phyloP scores from a whole-genome alignment of 2,797 vertebrate species.

The Luscinia luscinia region DNA sequence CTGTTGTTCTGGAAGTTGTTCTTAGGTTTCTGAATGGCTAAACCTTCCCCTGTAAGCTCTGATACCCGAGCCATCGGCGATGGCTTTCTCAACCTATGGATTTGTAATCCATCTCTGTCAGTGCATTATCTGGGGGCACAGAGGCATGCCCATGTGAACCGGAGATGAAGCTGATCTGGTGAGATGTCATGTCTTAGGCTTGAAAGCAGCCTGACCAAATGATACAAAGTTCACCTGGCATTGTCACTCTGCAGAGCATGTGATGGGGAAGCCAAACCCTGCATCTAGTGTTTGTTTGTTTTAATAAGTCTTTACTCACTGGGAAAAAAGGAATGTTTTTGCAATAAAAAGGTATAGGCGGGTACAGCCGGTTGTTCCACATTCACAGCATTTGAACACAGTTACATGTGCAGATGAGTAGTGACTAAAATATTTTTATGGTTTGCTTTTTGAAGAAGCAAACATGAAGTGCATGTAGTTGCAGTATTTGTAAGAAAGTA shows the following conservation, averaged over 20 bases:
- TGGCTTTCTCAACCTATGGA: neutral
- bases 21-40: neutral
- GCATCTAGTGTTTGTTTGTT: neutral
- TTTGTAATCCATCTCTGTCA: constrained; percentile 8
- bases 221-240: neutral
- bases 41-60: neutral
- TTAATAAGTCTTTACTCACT: neutral
- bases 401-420: neutral
- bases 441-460: neutral
- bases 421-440: neutral
- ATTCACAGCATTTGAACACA: neutral
- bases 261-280: neutral
- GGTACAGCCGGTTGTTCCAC: neutral
- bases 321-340: neutral
- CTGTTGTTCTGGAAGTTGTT: neutral
- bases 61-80: neutral
- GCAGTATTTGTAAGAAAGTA: neutral
- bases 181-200: neutral
- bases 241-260: neutral
- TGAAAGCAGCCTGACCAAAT: neutral
- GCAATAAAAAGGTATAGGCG: neutral
- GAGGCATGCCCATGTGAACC: neutral
- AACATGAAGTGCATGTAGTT: neutral
- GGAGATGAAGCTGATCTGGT: neutral
- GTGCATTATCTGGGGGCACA: neutral